phyloP scores from a whole-genome alignment of 2,113 vertebrate genomes.

The Chascanopsetta lugubris region DNA sequence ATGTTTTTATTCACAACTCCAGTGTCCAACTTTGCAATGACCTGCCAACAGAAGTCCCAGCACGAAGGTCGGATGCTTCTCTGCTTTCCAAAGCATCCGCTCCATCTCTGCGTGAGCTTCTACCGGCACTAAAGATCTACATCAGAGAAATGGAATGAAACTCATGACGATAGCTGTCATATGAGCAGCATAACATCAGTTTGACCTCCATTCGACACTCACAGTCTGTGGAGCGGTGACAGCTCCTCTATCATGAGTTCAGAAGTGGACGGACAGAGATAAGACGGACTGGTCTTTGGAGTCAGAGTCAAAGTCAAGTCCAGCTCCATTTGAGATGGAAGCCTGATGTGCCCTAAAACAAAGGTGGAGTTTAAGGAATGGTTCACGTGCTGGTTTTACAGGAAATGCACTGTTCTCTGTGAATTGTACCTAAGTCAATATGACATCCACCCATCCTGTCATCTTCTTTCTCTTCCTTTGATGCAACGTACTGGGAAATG shows the following conservation, averaged over 20 bases:
- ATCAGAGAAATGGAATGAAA: neutral
- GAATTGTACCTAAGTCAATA: conserved; percentile 50
- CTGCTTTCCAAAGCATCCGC: conserved; percentile 69
- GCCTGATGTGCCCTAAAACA: conserved; percentile 26
- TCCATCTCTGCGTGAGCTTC: conserved; percentile 60
- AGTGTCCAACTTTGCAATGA: conserved; percentile 26
- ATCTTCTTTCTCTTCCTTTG: neutral
- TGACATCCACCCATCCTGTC: neutral
- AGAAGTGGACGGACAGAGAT: conserved; percentile 21
- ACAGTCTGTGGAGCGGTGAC: conserved; percentile 50
- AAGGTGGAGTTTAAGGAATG: too few relatives aligned
- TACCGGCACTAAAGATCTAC: conserved; percentile 68
- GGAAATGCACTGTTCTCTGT: neutral
- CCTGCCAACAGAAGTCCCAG: conserved; percentile 73
- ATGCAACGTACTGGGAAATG: conserved; percentile 38
- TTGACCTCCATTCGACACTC: conserved; percentile 27
- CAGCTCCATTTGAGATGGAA: conserved; percentile 70
- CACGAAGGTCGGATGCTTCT: conserved; percentile 72
- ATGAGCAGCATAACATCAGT: neutral
- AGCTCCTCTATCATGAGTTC: conserved; percentile 55
- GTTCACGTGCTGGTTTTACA: too few relatives aligned
- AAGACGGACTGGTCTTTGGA: conserved; percentile 8
- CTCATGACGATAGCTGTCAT: neutral
- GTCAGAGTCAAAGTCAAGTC: conserved; percentile 60
- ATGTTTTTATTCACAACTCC: neutral